Base-by-base conservation (phyloP, 2,888 invertebrate species). In the Aspidapion aeneum region DNA sequence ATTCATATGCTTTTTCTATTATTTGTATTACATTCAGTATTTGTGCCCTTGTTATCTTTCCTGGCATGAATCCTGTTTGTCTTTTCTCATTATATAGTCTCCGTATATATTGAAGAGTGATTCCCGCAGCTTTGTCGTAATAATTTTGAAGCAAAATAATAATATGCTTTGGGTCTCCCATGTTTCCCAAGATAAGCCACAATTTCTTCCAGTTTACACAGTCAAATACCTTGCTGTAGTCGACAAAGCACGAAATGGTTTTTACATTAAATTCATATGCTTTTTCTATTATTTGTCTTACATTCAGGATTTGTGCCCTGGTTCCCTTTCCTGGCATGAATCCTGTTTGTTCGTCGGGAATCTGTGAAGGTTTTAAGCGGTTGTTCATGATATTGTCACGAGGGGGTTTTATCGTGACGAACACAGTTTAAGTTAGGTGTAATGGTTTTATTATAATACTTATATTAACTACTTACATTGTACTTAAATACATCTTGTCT, bases 331-430 rank as follows among this genome's bases (percentile, higher is more conserved):
- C 19, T 56, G 35, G 2, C 48, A 58, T 61, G 48, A 61, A 61
- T 9, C 57, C 61, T 58, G 57, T 61, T 2, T 61, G 51, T 61
- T 56, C 61, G 50, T 61, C 61, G 49, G 57, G 61, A 48, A 61
- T 57, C 57, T 61, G 61, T 58, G 57, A 35, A 58, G 57, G 57
- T 2, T 61, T 35, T 61, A 56, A 56, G 9, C 56, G 9, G 18
- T 7, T 56, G 56, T 56, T 7, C 7, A 48, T n/a, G n/a, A n/a
- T n/a, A n/a, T n/a, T n/a, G n/a, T n/a, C n/a, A n/a, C n/a, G n/a
- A n/a, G n/a, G n/a, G n/a, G n/a, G n/a, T n/a, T n/a, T n/a, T n/a
- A n/a, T n/a, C n/a, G n/a, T n/a, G n/a, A n/a, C n/a, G n/a, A n/a
- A n/a, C n/a, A n/a, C n/a, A n/a, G n/a, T n/a, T n/a, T n/a, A n/a